phyloP scores from a whole-genome alignment of 2,113 vertebrate species.

The Mirza zaza region DNA sequence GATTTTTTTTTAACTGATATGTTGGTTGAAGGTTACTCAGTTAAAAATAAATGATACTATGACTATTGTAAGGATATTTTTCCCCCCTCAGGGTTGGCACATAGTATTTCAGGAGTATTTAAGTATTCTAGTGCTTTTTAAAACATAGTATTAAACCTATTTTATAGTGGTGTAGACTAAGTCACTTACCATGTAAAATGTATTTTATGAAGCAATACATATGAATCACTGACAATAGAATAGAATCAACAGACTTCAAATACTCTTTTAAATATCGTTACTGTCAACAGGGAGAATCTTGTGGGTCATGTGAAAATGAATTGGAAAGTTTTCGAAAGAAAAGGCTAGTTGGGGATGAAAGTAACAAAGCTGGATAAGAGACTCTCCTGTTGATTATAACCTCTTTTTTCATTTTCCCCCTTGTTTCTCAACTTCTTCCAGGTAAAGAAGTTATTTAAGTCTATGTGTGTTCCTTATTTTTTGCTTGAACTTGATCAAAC shows the following conservation, averaged over 20 bases:
- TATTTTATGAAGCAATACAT: background rate
- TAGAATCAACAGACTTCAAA: constrained; percentile 20
- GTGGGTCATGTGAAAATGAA: background rate
- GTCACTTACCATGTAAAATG: constrained; percentile 47
- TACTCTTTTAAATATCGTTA: background rate
- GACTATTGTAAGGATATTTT: background rate
- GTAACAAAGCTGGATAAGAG: background rate
- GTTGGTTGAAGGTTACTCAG: background rate
- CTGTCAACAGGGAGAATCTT: background rate
- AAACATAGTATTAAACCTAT: constrained; percentile 4
- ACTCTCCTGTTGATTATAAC: background rate
- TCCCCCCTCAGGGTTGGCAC: background rate
- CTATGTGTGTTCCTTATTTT: constrained; percentile 70
- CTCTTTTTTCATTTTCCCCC: background rate
- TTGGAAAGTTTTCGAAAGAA: background rate
- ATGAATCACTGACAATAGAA: constrained; percentile 31
- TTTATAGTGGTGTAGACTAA: constrained; percentile 41
- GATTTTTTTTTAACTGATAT: background rate
- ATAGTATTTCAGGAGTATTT: constrained; percentile 48
- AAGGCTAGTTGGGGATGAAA: background rate
- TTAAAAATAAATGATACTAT: constrained; percentile 28
- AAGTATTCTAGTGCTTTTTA: background rate
- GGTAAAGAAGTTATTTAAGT: constrained; percentile 75
- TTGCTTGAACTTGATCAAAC: constrained; percentile 74
- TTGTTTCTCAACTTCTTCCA: constrained; percentile 59